Evolutionary conservation across 2,113 vertebrate genomes (phyloP).

Genomic region (Rhabdomys dilectus): DNA sequence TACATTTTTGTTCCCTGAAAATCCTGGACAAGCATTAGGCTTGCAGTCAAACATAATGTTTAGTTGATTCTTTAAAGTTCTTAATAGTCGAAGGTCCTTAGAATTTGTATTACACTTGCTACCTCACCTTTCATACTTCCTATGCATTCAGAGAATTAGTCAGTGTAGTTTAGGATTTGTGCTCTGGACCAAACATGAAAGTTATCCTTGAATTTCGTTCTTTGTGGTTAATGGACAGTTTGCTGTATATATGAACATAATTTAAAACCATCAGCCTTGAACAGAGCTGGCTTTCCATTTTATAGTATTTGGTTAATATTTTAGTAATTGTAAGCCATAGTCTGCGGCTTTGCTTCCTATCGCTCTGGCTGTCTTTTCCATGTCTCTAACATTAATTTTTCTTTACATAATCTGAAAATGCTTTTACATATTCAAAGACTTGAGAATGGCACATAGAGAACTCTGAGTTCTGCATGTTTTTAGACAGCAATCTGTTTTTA

Average conservation of each 20-base stretch:
- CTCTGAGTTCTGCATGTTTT: background rate
- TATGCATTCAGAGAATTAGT: background rate
- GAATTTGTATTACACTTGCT: background rate
- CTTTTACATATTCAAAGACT: background rate
- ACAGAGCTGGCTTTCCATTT: background rate
- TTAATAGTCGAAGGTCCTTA: constrained; percentile 15
- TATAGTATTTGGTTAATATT: background rate
- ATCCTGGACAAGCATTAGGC: background rate
- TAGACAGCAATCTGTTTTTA: background rate
- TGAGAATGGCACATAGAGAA: background rate
- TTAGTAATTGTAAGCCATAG: background rate
- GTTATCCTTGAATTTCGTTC: background rate
- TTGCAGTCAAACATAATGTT: background rate
- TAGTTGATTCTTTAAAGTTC: background rate
- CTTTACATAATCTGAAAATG: background rate
- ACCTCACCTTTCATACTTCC: background rate
- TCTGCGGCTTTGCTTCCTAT: background rate
- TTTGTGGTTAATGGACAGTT: background rate
- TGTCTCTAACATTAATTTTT: background rate
- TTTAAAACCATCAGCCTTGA: background rate
- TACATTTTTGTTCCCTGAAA: background rate
- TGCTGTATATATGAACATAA: background rate
- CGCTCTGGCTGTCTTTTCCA: background rate
- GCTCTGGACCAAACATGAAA: background rate
- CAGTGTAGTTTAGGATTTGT: background rate